A percentile compares a stretch with the other conserved stretches of the same genome.
Evolutionary conservation across 2,888 invertebrate species (phyloP).

Genomic region (Steinernema carpocapsae): DNA sequence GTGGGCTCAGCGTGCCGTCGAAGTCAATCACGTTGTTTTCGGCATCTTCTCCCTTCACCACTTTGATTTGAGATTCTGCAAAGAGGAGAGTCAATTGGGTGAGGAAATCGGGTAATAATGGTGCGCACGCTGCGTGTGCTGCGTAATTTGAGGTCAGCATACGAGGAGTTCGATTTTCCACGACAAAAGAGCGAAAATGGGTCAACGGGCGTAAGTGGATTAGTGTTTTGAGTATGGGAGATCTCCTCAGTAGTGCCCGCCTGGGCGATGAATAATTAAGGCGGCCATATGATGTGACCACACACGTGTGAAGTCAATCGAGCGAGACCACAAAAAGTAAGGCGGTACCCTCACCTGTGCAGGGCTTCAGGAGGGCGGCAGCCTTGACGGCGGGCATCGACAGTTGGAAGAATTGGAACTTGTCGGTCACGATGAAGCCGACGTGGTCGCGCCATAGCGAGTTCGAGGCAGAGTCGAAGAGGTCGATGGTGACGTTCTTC

Average conservation of each 20-base stretch:
- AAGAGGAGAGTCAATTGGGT: not conserved
- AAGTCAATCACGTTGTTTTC: constrained; percentile 38
- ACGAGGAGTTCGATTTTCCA: constrained; percentile 26
- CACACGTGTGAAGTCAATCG: not conserved
- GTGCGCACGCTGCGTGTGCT: not conserved
- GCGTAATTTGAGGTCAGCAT: constrained; percentile 24
- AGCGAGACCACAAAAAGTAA: constrained; percentile 12
- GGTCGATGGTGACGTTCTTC: constrained; percentile 67
- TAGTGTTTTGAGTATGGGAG: constrained; percentile 2
- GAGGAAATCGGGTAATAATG: constrained; percentile 20
- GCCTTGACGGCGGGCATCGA: constrained; percentile 51
- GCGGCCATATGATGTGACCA: too few relatives aligned
- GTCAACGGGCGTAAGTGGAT: constrained; percentile 30
- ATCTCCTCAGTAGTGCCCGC: not conserved
- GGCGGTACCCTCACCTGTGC: constrained; percentile 41
- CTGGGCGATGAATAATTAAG: too few relatives aligned
- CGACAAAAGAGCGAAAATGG: constrained; percentile 8
- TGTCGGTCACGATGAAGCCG: constrained; percentile 67
- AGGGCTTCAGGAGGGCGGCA: constrained; percentile 38
- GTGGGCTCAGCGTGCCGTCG: constrained; percentile 54
- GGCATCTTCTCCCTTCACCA: constrained; percentile 23
- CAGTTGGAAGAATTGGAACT: constrained; percentile 53
- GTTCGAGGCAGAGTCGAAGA: constrained; percentile 59
- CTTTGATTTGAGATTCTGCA: constrained; percentile 15
- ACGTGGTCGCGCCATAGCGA: constrained; percentile 59